A percentile compares a stretch with the other conserved stretches of the same genome.
These are phyloP conservation scores for Stichopus horrens DNA, from an alignment of 53 echinoderm and acorn worm genomes.

Conservation along the genomic window DNA sequence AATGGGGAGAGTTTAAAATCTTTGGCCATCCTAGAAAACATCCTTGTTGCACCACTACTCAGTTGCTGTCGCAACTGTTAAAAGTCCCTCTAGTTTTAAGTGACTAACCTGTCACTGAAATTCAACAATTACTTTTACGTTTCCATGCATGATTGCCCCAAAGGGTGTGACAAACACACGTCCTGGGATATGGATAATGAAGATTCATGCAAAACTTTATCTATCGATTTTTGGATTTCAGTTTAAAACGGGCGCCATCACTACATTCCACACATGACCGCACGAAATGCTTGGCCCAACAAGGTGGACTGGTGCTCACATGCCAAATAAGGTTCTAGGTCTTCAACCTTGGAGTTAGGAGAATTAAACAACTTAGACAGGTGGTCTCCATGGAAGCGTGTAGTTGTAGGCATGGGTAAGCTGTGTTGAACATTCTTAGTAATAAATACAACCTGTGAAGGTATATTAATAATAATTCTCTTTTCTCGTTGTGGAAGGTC, in stretches of 20 bases:
- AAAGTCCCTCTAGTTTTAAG: too few relatives aligned
- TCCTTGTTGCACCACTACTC: too few relatives aligned
- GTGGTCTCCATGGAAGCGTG: neutral
- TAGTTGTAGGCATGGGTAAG: neutral
- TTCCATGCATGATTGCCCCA: too few relatives aligned
- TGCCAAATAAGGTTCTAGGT: slow-evolving; percentile 91
- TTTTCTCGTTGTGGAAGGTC: neutral
- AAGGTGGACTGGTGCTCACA: slow-evolving; percentile 41
- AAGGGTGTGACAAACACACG: too few relatives aligned
- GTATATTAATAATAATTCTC: neutral
- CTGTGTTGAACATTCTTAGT: neutral
- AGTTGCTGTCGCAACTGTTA: too few relatives aligned
- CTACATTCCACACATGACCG: slow-evolving; percentile 42
- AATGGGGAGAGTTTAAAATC: too few relatives aligned
- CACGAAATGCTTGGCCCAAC: slow-evolving; percentile 49
- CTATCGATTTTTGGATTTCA: neutral
- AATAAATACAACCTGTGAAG: neutral
- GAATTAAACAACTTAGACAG: slow-evolving; percentile 52
- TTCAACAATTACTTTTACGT: too few relatives aligned
- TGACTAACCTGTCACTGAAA: too few relatives aligned
- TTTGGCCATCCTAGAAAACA: too few relatives aligned
- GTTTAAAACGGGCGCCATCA: slow-evolving; percentile 61
- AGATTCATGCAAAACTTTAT: too few relatives aligned
- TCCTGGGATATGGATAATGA: too few relatives aligned
- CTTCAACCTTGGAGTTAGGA: slow-evolving; percentile 86